Percentiles rank a stretch among this genome's conserved stretches.
These are phyloP conservation scores for Tetramorium bicarinatum DNA, from an alignment of 2,888 invertebrate genomes.

Conservation along the genomic window DNA sequence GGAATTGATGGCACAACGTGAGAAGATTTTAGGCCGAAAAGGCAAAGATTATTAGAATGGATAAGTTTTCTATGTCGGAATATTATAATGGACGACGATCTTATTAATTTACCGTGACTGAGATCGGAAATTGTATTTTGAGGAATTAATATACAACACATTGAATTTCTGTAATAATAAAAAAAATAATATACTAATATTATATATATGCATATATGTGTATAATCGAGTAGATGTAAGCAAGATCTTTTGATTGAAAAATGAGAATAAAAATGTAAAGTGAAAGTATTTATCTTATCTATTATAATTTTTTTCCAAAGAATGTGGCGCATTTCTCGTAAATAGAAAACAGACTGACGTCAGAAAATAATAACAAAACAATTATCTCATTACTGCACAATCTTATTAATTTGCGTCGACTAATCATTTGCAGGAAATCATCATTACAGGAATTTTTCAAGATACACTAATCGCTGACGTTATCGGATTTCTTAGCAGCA, in stretches of 20 bases:
- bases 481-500: conserved; percentile 13
- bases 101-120: neutral
- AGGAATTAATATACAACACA: conserved; percentile 21
- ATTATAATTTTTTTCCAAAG: neutral
- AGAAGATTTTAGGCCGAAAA: conserved; percentile 78
- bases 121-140: neutral
- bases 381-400: neutral
- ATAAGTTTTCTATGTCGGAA: neutral
- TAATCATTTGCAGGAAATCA: neutral
- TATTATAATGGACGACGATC: neutral
- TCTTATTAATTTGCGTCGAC: conserved; percentile 2
- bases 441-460: neutral
- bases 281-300: neutral
- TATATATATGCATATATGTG: neutral
- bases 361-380: neutral
- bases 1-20: conserved; percentile 78
- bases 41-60: conserved; percentile 74
- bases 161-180: neutral
- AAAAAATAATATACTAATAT: neutral
- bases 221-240: neutral
- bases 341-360: neutral
- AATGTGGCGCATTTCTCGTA: neutral
- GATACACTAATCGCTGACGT: neutral
- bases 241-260: neutral
- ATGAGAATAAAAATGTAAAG: conserved; percentile 19